phyloP scores from a whole-genome alignment of 2,888 invertebrate species.

The Biston betularia region DNA sequence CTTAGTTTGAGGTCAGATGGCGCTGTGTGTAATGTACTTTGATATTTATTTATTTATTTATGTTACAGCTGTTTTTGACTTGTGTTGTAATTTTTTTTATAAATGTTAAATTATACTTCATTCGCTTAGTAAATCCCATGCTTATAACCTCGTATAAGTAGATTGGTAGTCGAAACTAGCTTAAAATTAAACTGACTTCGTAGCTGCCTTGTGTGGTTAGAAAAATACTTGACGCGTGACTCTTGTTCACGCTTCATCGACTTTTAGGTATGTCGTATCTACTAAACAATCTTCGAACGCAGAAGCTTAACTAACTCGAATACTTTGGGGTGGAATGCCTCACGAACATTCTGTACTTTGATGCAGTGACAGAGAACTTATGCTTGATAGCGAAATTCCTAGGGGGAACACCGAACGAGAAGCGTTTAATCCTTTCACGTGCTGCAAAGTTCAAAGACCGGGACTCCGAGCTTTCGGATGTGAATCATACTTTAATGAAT shows the following conservation, averaged over 20 bases:
- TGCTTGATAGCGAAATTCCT: conserved; percentile 38
- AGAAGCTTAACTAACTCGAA: conserved; percentile 62
- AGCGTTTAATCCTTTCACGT: conserved; percentile 36
- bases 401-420: conserved; percentile 34
- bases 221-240: conserved; percentile 80
- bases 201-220: conserved; percentile 68
- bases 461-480: neutral
- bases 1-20: no score
- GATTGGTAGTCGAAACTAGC: neutral
- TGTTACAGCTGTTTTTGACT: no score
- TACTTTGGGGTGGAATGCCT: conserved; percentile 55
- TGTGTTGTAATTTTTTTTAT: no score
- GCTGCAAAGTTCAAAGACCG: conserved; percentile 20
- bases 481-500: conserved; percentile 5
- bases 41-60: no score
- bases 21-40: no score
- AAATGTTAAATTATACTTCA: no score
- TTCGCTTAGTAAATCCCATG: no score
- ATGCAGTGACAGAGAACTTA: conserved; percentile 40
- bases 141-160: neutral
- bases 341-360: conserved; percentile 37
- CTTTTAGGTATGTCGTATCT: conserved; percentile 74
- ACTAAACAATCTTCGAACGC: conserved; percentile 67
- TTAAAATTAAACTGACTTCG: conserved; percentile 40
- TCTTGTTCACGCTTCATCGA: conserved; percentile 77